A percentile compares a stretch with the other conserved stretches of the same genome.
These are phyloP conservation scores for Ladona fulva DNA, from an alignment of 1,140 invertebrate species.

Conservation along the genomic window DNA sequence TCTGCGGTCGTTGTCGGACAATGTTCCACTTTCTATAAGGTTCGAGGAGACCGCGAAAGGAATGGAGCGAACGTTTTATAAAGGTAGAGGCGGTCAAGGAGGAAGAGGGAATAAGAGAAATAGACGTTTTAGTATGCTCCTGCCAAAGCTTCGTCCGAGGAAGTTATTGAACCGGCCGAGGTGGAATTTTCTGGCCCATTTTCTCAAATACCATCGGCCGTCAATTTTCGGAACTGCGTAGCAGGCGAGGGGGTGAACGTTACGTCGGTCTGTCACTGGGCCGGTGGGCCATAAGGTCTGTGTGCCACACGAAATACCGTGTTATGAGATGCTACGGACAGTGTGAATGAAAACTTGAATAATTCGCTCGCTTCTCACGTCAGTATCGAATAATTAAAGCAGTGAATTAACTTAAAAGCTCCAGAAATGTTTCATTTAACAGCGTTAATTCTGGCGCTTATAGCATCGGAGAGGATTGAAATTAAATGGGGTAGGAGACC, in stretches of 20 bases:
- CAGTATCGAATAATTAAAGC: too few relatives aligned
- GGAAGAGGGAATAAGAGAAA: not conserved
- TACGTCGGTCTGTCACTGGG: not conserved
- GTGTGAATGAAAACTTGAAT: too few relatives aligned
- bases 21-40: conserved; percentile 5
- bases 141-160: not conserved
- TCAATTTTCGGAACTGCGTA: not conserved
- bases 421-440: too few relatives aligned
- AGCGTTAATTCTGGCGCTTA: too few relatives aligned
- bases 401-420: too few relatives aligned
- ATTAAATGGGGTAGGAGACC: too few relatives aligned
- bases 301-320: too few relatives aligned
- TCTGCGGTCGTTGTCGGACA: not conserved
- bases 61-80: too few relatives aligned
- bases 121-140: not conserved
- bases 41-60: not conserved
- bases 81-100: not conserved
- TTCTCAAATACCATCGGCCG: not conserved
- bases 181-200: not conserved
- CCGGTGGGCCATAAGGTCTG: too few relatives aligned
- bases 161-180: not conserved
- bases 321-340: too few relatives aligned
- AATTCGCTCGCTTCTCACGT: too few relatives aligned
- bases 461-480: too few relatives aligned
- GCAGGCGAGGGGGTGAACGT: not conserved